phyloP scores from a whole-genome alignment of 2,888 invertebrate genomes.

The Sarcophaga subvicina region DNA sequence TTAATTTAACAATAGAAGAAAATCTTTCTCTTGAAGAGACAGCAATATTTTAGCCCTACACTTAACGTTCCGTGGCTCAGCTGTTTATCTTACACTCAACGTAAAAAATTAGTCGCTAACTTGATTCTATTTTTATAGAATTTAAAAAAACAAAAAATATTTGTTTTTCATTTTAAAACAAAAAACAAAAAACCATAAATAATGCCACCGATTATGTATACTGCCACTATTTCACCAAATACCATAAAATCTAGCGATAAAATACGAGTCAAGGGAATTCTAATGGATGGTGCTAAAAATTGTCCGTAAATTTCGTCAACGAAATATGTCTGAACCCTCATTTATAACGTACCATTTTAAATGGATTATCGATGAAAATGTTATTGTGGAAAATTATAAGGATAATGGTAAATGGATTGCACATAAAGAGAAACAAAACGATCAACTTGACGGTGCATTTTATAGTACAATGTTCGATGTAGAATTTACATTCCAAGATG shows the following conservation, averaged over 20 bases:
- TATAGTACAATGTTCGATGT: no score
- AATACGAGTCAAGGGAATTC: constrained; percentile 76
- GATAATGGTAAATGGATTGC: constrained; percentile 6
- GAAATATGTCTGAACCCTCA: constrained; percentile 74
- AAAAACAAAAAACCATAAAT: constrained; percentile 16
- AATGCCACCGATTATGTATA: constrained; percentile 62
- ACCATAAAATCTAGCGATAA: constrained; percentile 74
- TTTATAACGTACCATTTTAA: constrained; percentile 80
- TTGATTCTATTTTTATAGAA: constrained; percentile 47
- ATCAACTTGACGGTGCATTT: no score
- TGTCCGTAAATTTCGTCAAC: constrained; percentile 80
- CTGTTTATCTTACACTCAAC: constrained; percentile 29
- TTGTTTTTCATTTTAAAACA: no score
- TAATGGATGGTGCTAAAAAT: constrained; percentile 77
- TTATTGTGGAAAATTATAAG: constrained; percentile 78
- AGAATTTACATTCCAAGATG: constrained; percentile 75
- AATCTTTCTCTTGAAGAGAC: background rate
- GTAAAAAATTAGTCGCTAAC: constrained; percentile 18
- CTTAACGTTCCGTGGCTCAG: constrained; percentile 19
- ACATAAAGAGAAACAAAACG: no score
- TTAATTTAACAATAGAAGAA: constrained; percentile 1
- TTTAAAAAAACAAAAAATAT: no score
- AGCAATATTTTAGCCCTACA: background rate
- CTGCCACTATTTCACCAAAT: constrained; percentile 71
- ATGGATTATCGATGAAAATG: constrained; percentile 73